Evolutionary conservation across 1,140 invertebrate species (phyloP), one percentile per base, ranked within the genome.

Genomic region (Phthorimaea operculella): DNA sequence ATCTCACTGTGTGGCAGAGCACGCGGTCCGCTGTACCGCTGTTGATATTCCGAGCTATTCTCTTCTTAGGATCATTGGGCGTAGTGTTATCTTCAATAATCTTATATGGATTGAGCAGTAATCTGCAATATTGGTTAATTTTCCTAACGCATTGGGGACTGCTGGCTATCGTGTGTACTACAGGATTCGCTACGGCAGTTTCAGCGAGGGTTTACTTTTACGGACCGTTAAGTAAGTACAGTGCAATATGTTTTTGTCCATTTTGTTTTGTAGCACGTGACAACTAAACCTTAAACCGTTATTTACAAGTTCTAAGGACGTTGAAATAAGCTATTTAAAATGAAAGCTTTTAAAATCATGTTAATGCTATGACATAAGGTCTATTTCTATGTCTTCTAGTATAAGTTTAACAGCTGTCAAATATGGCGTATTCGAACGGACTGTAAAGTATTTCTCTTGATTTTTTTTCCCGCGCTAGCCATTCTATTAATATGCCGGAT

Each of bases 101-200:
- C 33, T 65, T 67, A 42, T 82, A 80, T 55, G 60, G 69, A 12
- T n/a, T 64, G 21, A 74, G 63, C 33, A 61, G 62, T 10, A 59
- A 63, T 28, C 55, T 68, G 3, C 60, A 63, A 9, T 81, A 65
- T 53, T 82, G 81, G 79, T 82, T 76, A 39, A 81, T 84, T 52
- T 84, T 78, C 57, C 60, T 84, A 3, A 84, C 81, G 2, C 81
- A 84, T 54, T 84, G 81, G 81, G 81, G 81, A 9, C 58, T 84
- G 11, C 61, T 55, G 1, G 54, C 72, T 33, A 78, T 72, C 53
- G 50, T 66, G 1, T 33, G 76, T 1, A 60, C 74, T 0, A 82
- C 76, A 48, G 76, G 71, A 54, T 79, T 80, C 48, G 65, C 69
- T n/a, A 58, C 63, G 39, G 68, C 55, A 6, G 68, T 82, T 6